Percentiles rank a stretch among this genome's conserved stretches.
These are phyloP conservation scores for Eufriesea mexicana DNA, from an alignment of 1,140 invertebrate species.

Conservation along the genomic window DNA sequence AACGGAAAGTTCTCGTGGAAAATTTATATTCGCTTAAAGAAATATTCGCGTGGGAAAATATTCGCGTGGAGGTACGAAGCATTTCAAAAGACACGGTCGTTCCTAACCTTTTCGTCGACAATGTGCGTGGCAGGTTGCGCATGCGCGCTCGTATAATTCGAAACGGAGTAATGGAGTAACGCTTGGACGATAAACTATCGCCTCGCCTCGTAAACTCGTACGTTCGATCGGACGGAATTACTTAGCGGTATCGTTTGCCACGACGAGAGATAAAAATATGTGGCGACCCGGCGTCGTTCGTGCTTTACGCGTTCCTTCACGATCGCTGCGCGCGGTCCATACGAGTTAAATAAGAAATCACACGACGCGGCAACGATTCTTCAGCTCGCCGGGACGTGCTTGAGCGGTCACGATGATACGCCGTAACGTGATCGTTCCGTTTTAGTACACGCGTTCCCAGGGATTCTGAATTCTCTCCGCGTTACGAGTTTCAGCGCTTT, in stretches of 20 bases:
- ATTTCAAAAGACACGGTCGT: background rate
- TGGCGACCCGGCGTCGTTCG: background rate
- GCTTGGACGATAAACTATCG: slow-evolving; percentile 41
- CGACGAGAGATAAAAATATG: slow-evolving; percentile 9
- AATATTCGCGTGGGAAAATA: no score
- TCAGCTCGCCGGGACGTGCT: background rate
- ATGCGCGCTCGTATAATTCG: slow-evolving; percentile 10
- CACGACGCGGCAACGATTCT: background rate
- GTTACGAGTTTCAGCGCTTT: background rate
- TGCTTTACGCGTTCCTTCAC: background rate
- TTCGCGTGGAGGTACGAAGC: no score
- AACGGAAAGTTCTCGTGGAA: no score
- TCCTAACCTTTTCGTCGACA: background rate
- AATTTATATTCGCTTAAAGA: no score
- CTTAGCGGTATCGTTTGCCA: slow-evolving; percentile 10
- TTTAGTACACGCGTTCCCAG: background rate
- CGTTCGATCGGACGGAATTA: slow-evolving; percentile 49
- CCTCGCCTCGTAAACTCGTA: slow-evolving; percentile 18
- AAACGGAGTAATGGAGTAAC: slow-evolving; percentile 52
- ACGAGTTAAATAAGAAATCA: background rate
- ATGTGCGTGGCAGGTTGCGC: background rate
- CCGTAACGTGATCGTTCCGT: background rate
- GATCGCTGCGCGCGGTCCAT: background rate
- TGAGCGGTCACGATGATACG: background rate
- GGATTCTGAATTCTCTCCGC: background rate